Conservation (phyloP, 2,888 invertebrate genomes). For the Dryococelus australis region DNA sequence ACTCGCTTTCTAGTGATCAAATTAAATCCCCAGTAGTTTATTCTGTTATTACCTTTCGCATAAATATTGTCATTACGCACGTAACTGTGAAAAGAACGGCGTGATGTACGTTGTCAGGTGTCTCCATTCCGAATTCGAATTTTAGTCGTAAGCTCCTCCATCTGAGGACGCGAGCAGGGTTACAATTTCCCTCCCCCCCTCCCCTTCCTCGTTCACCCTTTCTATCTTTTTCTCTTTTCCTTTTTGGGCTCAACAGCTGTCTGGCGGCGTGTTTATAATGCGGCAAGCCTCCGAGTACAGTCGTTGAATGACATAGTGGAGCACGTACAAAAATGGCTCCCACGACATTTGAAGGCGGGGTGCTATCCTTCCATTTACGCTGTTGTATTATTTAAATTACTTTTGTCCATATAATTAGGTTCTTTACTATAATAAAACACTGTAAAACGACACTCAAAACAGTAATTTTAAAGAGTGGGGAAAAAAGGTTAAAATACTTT, state of each 20-base stretch:
- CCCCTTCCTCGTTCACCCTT: not conserved
- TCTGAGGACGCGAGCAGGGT: not conserved
- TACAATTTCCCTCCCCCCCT: not conserved
- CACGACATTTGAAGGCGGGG: no score
- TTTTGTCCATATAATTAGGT: no score
- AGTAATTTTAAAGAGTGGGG: no score
- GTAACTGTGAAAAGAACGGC: not conserved
- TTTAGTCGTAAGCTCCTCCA: not conserved
- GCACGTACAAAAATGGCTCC: not conserved
- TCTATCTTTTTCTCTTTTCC: not conserved
- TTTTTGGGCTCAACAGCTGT: not conserved
- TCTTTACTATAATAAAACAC: no score
- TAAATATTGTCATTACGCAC: not conserved
- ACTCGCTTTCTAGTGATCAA: not conserved
- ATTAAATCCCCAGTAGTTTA: slow-evolving; percentile 1
- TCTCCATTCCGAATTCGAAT: not conserved
- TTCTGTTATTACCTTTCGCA: not conserved
- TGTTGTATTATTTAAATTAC: no score
- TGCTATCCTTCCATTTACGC: no score
- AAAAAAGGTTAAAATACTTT: no score
- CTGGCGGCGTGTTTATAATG: not conserved
- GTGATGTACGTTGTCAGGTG: not conserved
- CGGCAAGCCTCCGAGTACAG: not conserved
- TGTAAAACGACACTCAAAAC: no score
- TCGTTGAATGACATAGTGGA: not conserved